These are phyloP conservation scores for Gadopsis marmoratus DNA, from an alignment of 2,797 vertebrate species.

Conservation along the genomic window DNA sequence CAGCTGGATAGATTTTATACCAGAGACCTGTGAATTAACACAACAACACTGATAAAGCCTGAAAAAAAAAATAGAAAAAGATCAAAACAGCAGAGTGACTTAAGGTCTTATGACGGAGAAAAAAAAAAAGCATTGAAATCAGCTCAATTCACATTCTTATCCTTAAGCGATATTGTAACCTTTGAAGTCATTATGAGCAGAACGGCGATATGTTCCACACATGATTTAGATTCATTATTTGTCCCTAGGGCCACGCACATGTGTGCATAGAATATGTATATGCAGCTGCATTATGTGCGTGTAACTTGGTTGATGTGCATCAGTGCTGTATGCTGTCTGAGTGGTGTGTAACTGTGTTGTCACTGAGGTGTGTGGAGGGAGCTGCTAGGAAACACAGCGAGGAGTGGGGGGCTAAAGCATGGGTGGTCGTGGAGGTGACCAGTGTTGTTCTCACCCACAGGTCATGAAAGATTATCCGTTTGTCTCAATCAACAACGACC, in stretches of 20 bases:
- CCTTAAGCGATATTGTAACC: constrained; percentile 52
- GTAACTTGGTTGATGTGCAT: constrained; percentile 43
- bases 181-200: constrained; percentile 65
- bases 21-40: constrained; percentile 18
- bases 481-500: constrained; percentile 67
- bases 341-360: constrained; percentile 56
- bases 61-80: constrained; percentile 25
- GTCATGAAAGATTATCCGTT: constrained; percentile 48
- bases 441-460: constrained; percentile 39
- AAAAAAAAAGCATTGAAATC: constrained; percentile 13
- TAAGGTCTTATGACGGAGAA: neutral
- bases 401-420: constrained; percentile 2
- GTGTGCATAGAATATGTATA: constrained; percentile 14
- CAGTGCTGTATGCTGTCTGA: constrained; percentile 11
- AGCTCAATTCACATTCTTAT: constrained; percentile 32
- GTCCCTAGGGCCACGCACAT: constrained; percentile 4
- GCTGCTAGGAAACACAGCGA: constrained; percentile 13
- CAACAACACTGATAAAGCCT: constrained; percentile 13
- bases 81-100: constrained; percentile 33
- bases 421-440: constrained; percentile 72
- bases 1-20: constrained; percentile 48
- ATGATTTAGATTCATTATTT: constrained; percentile 53
- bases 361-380: constrained; percentile 59
- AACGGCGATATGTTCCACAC: constrained; percentile 39
- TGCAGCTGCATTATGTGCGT: constrained; percentile 12